These are phyloP conservation scores for Halichoeres trimaculatus DNA, from an alignment of 2,113 vertebrate species.

Conservation along the genomic window DNA sequence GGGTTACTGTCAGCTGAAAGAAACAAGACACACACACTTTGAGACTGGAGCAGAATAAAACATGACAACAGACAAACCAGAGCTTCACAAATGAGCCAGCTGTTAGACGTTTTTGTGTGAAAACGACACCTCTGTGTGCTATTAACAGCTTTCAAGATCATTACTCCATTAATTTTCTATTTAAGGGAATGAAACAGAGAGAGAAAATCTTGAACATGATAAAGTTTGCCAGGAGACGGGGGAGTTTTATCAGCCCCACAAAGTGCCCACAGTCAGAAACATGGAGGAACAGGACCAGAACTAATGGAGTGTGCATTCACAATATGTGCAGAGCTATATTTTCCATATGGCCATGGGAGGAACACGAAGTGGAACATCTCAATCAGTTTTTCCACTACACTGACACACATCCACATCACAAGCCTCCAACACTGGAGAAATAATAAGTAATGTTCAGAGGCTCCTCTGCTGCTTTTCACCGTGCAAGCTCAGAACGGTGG, in stretches of 20 bases:
- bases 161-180: neutral
- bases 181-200: slow-evolving; percentile 18
- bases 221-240: slow-evolving; percentile 10
- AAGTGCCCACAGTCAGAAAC: slow-evolving; percentile 43
- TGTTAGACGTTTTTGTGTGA: neutral
- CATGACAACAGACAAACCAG: neutral
- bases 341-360: slow-evolving; percentile 45
- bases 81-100: neutral
- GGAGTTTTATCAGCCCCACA: slow-evolving; percentile 8
- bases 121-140: neutral
- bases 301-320: slow-evolving; percentile 55
- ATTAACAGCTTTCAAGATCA: neutral
- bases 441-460: slow-evolving; percentile 5
- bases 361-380: slow-evolving; percentile 41
- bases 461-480: slow-evolving; percentile 5
- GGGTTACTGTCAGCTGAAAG: slow-evolving; percentile 94
- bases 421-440: slow-evolving; percentile 1
- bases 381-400: slow-evolving; percentile 13
- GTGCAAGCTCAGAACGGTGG: slow-evolving; percentile 2
- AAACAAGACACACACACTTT: slow-evolving; percentile 42
- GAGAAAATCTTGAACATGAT: neutral
- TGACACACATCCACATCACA: slow-evolving; percentile 22
- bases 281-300: slow-evolving; percentile 30
- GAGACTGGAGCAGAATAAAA: slow-evolving; percentile 28
- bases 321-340: slow-evolving; percentile 53